Base-by-base conservation (phyloP, 2,113 vertebrate species). In the Sylvietta virens region DNA sequence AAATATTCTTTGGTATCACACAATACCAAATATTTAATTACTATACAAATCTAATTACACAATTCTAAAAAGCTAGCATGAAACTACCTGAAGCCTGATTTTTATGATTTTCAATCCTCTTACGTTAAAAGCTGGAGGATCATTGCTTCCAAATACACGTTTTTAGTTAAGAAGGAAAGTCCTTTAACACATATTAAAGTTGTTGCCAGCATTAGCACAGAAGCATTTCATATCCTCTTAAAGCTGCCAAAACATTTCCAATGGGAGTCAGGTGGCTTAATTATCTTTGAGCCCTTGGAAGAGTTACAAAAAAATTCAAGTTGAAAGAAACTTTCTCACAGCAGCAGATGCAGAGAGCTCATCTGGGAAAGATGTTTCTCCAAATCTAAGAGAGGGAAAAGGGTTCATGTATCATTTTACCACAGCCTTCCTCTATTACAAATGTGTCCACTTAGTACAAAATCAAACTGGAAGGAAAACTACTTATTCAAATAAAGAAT, bases 231-330 rank as follows among this genome's bases (percentile, higher is more conserved):
- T 79, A 97, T 86, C 95, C 89, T 95, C 96, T 94, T 88, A 90
- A 76, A 90, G 94, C 93, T 97, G 97, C 86, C 95, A 93, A 97
- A 95, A 86, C 95, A 92, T 95, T 94, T 94, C 91, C 86, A 94
- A 42, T 92, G 56, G 91, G 70, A 83, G 92, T 94, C 95, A 97
- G 94, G 96, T 94, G 94, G 81, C 88, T 94, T 89, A 95, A 94
- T 96, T 96, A 95, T 88, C 84, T 86, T 40, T 51, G 69, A 95
- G 90, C 53, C 83, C 56, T 95, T 95, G 88, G 92, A 95, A 89
- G 88, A 84, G 81, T 89, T 91, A 95, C 94, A 94, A 86, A 82
- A 95, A 61, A 84, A 91, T 51, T 84, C 94, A 92, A 93, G 53
- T 89, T 80, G 94, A 88, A 93, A 97, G 92, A 92, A 97, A 93